Conservation (phyloP, 2,113 vertebrate species). For the Morone saxatilis region DNA sequence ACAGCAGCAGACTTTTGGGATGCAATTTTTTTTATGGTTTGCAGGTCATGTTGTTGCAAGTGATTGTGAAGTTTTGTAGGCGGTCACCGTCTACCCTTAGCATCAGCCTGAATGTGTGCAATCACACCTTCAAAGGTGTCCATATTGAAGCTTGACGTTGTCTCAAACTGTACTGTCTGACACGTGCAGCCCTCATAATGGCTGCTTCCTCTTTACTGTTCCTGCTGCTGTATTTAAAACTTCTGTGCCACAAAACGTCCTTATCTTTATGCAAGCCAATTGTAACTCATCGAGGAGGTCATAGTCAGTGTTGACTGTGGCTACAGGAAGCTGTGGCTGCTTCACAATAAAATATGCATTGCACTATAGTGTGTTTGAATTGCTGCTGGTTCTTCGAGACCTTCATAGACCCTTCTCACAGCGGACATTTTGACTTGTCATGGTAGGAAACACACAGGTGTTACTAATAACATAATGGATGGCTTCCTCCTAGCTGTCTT, state of each 20-base stretch:
- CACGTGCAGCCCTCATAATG: background rate
- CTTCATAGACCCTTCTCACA: background rate
- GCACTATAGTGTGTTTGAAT: background rate
- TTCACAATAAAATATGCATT: background rate
- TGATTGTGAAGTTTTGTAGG: background rate
- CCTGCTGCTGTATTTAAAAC: background rate
- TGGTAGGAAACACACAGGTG: background rate
- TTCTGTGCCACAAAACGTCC: background rate
- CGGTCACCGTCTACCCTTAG: background rate
- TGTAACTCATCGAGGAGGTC: background rate
- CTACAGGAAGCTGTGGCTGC: background rate
- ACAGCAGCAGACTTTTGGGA: background rate
- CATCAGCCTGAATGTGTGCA: background rate
- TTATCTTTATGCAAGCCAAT: background rate
- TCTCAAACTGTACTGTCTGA: background rate
- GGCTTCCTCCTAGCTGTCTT: background rate
- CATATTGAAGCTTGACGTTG: background rate
- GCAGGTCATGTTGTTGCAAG: background rate
- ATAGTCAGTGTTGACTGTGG: background rate
- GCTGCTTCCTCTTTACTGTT: background rate
- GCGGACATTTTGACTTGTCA: constrained; percentile 1
- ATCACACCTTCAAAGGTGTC: background rate
- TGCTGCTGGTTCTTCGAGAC: background rate
- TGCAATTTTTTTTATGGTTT: background rate
- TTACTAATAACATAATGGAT: background rate